Evolutionary conservation across 2,888 invertebrate genomes (phyloP), one percentile per base, ranked within the genome.

Genomic region (Myopa tessellatipennis): DNA sequence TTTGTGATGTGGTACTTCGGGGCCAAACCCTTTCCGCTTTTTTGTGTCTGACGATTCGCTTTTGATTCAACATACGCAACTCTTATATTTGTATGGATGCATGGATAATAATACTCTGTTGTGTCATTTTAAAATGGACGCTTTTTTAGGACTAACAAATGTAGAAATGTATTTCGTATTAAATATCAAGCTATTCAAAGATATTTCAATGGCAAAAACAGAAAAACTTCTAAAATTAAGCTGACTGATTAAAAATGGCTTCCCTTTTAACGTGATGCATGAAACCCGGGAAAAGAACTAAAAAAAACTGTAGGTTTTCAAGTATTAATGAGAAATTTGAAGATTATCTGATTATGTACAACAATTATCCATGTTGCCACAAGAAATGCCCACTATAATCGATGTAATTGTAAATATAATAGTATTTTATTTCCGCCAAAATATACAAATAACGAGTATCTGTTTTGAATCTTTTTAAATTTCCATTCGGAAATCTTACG

Each of bases 81-180:
- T 55, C 52, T 70, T 10, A 14, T 12, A 55, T 55, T 55, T 16
- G 55, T 8, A 16, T 5, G 14, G 55, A 55, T 5, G 26, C 26
- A 26, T 26, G 26, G 26, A 26, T 16, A 55, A n/a, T 4, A 55
- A 55, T 5, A 4, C 34, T 67, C 67, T 10, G 36, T 71, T 38
- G 34, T 38, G 10, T 69, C 10, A 58, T 71, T 60, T 60, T 14
- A 61, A 73, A 73, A 73, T 73, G 73, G 61, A 73, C 45, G 61
- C 26, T 26, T 69, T 69, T 45, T 45, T 10, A 45, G 45, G 45
- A 45, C 45, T 6, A 45, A 45, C 45, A 45, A 45, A 45, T 63
- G 63, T 18, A 45, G 40, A 16, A n/a, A 45, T 52, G 5, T n/a
- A 52, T 52, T 70, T 70, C 4, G 50, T 52, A 34, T 55, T 70